Evolutionary conservation across 1,140 invertebrate genomes (phyloP).

Genomic region (Aporrectodea caliginosa): DNA sequence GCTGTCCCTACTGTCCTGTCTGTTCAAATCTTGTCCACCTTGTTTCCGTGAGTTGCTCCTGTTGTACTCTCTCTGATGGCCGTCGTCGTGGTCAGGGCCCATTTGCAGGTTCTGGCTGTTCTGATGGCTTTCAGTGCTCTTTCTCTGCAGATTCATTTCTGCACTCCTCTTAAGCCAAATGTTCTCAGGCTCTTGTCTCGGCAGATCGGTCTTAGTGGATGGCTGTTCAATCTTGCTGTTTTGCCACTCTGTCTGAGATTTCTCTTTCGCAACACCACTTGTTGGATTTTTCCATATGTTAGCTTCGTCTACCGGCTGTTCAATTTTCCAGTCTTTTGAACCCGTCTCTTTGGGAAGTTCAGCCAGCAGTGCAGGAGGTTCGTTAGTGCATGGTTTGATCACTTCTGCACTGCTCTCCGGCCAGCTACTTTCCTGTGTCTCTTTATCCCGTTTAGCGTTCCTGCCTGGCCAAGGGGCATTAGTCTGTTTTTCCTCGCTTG

Average conservation of each 20-base stretch:
- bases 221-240: neutral
- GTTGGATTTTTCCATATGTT: too few relatives aligned
- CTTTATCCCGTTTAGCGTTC: neutral
- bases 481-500: neutral
- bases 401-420: too few relatives aligned
- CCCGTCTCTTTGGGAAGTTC: too few relatives aligned
- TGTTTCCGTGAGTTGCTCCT: neutral
- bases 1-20: slow-evolving; percentile 4
- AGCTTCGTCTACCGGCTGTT: too few relatives aligned
- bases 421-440: too few relatives aligned
- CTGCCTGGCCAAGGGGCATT: neutral
- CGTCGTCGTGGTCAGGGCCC: neutral
- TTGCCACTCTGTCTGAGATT: too few relatives aligned
- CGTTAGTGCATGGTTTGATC: too few relatives aligned
- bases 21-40: neutral
- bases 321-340: too few relatives aligned
- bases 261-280: too few relatives aligned
- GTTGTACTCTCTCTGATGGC: neutral
- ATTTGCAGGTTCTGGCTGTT: neutral
- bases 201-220: neutral
- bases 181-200: neutral
- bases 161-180: neutral
- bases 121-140: neutral
- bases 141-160: neutral
- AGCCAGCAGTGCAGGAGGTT: too few relatives aligned